A percentile compares a stretch with the other conserved stretches of the same genome.
These are phyloP conservation scores for Oxyteleia sp. DNA, from an alignment of 2,888 invertebrate genomes.

Conservation along the genomic window DNA sequence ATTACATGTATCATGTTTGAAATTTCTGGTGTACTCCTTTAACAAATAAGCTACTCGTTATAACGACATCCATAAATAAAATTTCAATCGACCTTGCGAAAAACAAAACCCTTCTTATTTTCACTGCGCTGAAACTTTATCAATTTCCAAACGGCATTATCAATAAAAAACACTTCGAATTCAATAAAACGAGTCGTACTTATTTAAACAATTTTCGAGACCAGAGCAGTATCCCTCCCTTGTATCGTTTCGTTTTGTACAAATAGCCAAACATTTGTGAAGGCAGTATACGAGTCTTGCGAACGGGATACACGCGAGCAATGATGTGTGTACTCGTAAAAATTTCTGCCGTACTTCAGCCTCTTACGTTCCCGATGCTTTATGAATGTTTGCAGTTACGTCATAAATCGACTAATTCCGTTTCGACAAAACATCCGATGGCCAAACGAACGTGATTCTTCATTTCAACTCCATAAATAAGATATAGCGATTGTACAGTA, in stretches of 20 bases:
- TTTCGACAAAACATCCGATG: slow-evolving; percentile 23
- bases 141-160: no score
- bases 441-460: slow-evolving; percentile 18
- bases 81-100: no score
- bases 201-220: slow-evolving; percentile 16
- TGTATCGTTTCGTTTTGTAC: slow-evolving; percentile 6
- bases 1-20: no score
- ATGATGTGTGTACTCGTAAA: slow-evolving; percentile 40
- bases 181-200: neutral
- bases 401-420: slow-evolving; percentile 39
- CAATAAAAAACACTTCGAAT: neutral
- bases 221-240: no score
- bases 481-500: slow-evolving; percentile 10
- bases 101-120: no score
- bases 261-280: slow-evolving; percentile 23
- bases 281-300: neutral
- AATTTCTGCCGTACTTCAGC: neutral
- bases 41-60: no score
- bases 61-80: no score
- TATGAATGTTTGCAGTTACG: slow-evolving; percentile 27
- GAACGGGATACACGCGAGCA: slow-evolving; percentile 35
- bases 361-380: neutral
- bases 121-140: no score
- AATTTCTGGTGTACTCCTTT: no score
- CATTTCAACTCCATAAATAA: slow-evolving; percentile 18